These are phyloP conservation scores for Tricholaema leucomelas DNA, from an alignment of 2,113 vertebrate species.

Conservation along the genomic window DNA sequence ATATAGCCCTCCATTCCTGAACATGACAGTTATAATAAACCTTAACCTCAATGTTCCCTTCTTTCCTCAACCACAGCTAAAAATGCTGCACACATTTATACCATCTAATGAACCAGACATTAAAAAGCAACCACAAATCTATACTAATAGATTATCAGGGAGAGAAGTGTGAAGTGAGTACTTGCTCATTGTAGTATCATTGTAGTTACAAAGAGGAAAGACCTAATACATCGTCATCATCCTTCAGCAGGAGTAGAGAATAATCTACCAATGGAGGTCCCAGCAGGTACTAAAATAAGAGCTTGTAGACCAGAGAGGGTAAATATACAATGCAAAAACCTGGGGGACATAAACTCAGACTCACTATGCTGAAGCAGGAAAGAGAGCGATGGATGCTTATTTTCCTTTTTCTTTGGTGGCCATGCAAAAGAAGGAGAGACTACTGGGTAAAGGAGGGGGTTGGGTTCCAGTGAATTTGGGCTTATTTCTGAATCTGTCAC, in stretches of 20 bases:
- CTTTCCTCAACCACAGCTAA: conserved; percentile 66
- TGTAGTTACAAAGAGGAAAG: conserved; percentile 27
- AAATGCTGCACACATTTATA: conserved; percentile 48
- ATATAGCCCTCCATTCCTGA: conserved; percentile 41
- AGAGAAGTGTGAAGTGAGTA: conserved; percentile 68
- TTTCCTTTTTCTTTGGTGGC: not conserved
- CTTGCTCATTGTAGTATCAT: conserved; percentile 23
- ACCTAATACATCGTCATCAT: conserved; percentile 23
- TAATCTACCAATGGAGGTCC: not conserved
- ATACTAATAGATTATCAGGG: conserved; percentile 63
- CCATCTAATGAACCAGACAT: conserved; percentile 68
- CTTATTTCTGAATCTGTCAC: not conserved
- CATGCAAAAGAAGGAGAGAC: not conserved
- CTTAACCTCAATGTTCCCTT: conserved; percentile 63
- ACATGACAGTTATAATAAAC: conserved; percentile 62
- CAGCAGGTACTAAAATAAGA: not conserved
- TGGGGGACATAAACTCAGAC: not conserved
- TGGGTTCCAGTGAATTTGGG: not conserved
- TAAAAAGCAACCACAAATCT: conserved; percentile 74
- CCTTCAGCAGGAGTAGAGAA: not conserved
- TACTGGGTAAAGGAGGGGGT: not conserved
- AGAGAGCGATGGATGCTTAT: not conserved
- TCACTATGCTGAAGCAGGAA: not conserved
- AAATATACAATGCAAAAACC: not conserved
- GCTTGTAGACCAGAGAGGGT: not conserved